Evolutionary conservation across 2,113 vertebrate species (phyloP), one percentile per base, ranked within the genome.

Genomic region (Hucho hucho): DNA sequence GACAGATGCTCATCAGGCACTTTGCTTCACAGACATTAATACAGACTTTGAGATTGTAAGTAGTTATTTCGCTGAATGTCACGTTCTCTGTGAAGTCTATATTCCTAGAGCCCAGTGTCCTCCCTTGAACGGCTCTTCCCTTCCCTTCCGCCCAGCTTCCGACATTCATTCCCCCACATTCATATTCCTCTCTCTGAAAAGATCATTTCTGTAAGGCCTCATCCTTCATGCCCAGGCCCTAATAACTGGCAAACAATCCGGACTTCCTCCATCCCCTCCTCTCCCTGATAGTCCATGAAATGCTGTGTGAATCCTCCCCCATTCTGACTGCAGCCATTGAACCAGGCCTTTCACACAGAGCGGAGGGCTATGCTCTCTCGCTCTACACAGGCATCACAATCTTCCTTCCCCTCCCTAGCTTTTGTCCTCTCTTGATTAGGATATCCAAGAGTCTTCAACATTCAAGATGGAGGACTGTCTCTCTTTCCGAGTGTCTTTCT

Each of bases 381-480:
- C 37, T 43, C 37, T 9, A 2, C 11, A 9, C 37, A 43, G 9
- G 37, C 37, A 43, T 43, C 37, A 43, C 37, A 9, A 43, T 43
- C 37, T 63, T 46, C 53, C 14, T 73, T 70, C 59, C 59, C 29
- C 32, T 73, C 37, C 28, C 6, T 32, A 16, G 22, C 77, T 76
- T 83, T 79, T 77, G 75, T 77, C 70, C 66, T 47, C n/a, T 53
- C 47, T 13, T 69, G 73, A 72, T 74, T 79, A 26, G 46, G 64
- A 22, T 7, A 53, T 72, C 64, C 37, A 22, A 64, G 61, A 65
- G 72, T 49, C 29, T 59, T 67, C 72, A 61, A 29, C 49, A 24
- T 20, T 73, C 20, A 61, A 24, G 47, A 46, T 37, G 37, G 37
- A 37, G 7, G 37, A 16, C 47, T 49, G 47, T 3, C 14, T 16